Base-by-base conservation (phyloP, 1,140 invertebrate species). In the Cotesia glomerata region DNA sequence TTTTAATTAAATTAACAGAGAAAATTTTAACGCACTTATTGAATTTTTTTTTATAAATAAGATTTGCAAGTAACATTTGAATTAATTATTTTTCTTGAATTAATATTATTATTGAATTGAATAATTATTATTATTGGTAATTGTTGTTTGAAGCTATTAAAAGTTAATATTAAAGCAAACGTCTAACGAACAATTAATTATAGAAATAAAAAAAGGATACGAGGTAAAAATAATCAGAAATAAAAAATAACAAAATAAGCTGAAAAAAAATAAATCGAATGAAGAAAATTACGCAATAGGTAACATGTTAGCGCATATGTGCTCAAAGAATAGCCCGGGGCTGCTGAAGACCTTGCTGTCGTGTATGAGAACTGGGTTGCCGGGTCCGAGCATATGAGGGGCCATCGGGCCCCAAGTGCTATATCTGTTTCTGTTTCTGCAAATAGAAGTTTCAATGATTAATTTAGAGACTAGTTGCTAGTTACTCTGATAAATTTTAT, bases 301-400 rank as follows among this genome's bases (percentile, higher is more conserved):
- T 34, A 77, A 79, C 81, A 80, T 78, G 74, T 80, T 51, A 68
- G 77, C 80, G 77, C 80, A 79, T 80, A 79, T 76, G 78, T 82
- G 76, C 61, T 39, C 49, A 74, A 74, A 58, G 74, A 78, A 82
- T 80, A 70, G 85, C 83, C 83, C 59, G 77, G 66, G 82, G 84
- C 79, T 45, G 76, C 35, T 64, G 74, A 78, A 84, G 83, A 85
- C 84, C 84, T 85, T 85, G 84, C 75, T 74, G 75, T 73, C 78
- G 77, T 80, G 79, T 81, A 85, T 86, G 84, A 86, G 84, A 86
- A 86, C 84, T 86, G 83, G 85, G 83, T 84, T 84, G 82, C 71
- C 70, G 74, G 75, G 75, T 71, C 75, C 69, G 54, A 69, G 58
- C n/a, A 16, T 16, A 16, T 35, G 62, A 26, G 73, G 77, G 72